phyloP scores from a whole-genome alignment of 1,140 invertebrate species.

The Apolygus lucorum region DNA sequence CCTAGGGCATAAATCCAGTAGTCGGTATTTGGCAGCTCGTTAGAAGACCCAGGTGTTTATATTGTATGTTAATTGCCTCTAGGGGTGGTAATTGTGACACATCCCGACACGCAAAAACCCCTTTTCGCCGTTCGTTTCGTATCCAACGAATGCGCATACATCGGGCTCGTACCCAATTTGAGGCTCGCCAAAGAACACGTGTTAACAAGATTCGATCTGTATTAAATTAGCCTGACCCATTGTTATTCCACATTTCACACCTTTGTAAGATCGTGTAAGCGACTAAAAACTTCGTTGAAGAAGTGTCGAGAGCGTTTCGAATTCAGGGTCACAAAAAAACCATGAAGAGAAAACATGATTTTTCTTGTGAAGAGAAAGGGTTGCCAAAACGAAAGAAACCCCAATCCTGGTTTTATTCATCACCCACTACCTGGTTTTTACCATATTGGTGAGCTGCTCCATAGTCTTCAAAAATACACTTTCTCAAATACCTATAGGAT shows the following conservation, averaged over 20 bases:
- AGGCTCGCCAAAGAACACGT: not conserved
- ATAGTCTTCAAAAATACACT: no score
- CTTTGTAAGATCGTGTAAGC: slow-evolving; percentile 1
- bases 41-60: no score
- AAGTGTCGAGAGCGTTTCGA: not conserved
- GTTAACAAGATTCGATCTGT: slow-evolving; percentile 1
- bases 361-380: not conserved
- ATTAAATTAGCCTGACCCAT: not conserved
- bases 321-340: not conserved
- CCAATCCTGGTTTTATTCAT: no score
- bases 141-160: not conserved
- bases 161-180: not conserved
- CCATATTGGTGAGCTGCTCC: no score
- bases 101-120: not conserved
- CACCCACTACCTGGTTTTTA: no score
- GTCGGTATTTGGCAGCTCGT: not conserved
- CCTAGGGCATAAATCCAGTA: no score
- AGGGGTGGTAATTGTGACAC: not conserved
- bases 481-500: no score
- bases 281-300: not conserved
- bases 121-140: not conserved
- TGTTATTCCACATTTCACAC: not conserved
- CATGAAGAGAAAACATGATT: not conserved
- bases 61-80: not conserved
- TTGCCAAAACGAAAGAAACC: no score